Evolutionary conservation across 2,888 invertebrate species (phyloP), one percentile per base, ranked within the genome.

Genomic region (Ophioninae sp.): DNA sequence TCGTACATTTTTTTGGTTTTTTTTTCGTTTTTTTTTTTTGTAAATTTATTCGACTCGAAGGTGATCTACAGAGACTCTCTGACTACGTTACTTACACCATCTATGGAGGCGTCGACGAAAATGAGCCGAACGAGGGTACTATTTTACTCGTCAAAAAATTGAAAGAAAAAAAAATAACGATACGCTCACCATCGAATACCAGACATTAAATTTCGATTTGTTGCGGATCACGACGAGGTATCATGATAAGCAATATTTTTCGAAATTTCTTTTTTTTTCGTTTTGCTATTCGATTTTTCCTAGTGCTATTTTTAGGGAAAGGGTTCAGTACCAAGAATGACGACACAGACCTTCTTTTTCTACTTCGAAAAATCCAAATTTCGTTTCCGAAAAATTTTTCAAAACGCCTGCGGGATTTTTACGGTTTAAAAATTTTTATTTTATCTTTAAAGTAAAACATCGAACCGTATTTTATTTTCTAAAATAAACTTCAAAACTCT

Each of bases 101-200:
- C 82, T 86, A 85, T 85, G 84, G 79, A 85, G 51, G 84, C 83
- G 86, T 86, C 83, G 89, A 85, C 86, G 87, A 86, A 80, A 87
- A 86, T 83, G 87, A 87, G 86, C 71, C 81, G 83, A 85, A 86
- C 83, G 85, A 83, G 84, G 83, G 87, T 88, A 87, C 85, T 86
- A 73, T 83, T 75, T 82, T 83, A 78, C 68, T 82, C 81, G 56
- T 56, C 23, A 37, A 23, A 44, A 63, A 67, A 78, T 41, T 17
- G 76, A 72, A 22, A n/a, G 51, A 68, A 68, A n/a, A 65, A n/a
- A 44, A 68, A 23, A 13, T 2, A 51, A 51, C 51, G 17, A 72
- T 77, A 78, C 81, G 75, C 74, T 82, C 78, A 85, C 79, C 87
- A 87, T 89, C 81, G 84, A 86, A 87, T 73, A 61, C 85, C 80